These are phyloP conservation scores for Eupithecia vulgata DNA, from an alignment of 2,888 invertebrate genomes.

Conservation along the genomic window DNA sequence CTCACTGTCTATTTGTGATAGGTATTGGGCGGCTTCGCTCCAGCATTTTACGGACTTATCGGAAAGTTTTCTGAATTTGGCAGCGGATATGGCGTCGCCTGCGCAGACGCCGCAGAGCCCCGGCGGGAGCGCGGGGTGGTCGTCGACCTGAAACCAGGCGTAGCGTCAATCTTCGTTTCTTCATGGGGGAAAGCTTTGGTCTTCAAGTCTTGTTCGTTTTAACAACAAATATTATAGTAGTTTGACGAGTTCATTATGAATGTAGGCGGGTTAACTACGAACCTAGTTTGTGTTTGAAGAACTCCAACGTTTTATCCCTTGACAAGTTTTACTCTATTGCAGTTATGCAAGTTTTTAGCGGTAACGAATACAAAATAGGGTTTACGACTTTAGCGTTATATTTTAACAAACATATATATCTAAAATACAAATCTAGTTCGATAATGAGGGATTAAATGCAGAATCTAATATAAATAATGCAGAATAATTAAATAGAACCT, in stretches of 20 bases:
- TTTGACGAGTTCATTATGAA: background rate
- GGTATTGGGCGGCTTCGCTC: constrained; percentile 51
- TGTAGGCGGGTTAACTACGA: background rate
- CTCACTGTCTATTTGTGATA: constrained; percentile 49
- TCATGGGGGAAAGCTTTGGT: constrained; percentile 26
- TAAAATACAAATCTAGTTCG: background rate
- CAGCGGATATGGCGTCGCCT: constrained; percentile 57
- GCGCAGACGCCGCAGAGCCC: constrained; percentile 66
- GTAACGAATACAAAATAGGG: background rate
- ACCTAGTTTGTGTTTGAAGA: background rate
- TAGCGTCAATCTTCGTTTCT: constrained; percentile 69
- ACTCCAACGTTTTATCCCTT: background rate
- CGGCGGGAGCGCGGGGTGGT: constrained; percentile 61
- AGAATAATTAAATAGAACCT: too few relatives aligned
- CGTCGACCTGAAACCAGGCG: constrained; percentile 75
- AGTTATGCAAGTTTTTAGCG: background rate
- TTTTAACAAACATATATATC: background rate
- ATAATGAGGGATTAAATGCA: background rate
- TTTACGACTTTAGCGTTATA: background rate
- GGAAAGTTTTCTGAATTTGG: constrained; percentile 61
- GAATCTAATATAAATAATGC: too few relatives aligned
- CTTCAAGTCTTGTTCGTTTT: background rate
- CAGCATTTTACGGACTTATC: constrained; percentile 60
- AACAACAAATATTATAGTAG: background rate
- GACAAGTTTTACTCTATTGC: background rate